Evolutionary conservation across 2,888 invertebrate species (phyloP), one percentile per base, ranked within the genome.

Genomic region (Xanthorhoe spadicearia): DNA sequence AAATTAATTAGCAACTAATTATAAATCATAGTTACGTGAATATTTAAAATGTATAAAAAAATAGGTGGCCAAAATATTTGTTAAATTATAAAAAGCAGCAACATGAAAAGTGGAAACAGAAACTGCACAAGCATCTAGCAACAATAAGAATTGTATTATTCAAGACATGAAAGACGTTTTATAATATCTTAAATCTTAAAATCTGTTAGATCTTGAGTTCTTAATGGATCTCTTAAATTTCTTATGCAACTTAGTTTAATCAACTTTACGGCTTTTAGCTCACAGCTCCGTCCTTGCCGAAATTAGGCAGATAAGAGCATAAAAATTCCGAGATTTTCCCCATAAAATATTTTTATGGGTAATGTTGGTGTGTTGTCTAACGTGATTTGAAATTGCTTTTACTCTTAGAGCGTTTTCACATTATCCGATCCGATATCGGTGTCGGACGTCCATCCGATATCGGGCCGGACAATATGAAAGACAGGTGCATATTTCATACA

Each of bases 221-320:
- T 77, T 81, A 81, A 81, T 81, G 79, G 80, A 80, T 78, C 74
- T 64, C 65, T 72, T 75, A 79, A 81, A 77, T 76, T 77, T 76
- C 77, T 80, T 76, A 76, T 73, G 71, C 66, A 74, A 77, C 69
- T 75, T 70, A 73, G 72, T 77, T 75, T 76, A 66, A 64, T 65
- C 51, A 72, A 71, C 68, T 71, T 70, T 69, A 56, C 51, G 61
- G 53, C 52, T 66, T 63, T 66, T 51, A 64, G 61, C 52, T 58
- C 19, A 51, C 51, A 48, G 18, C 35, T 50, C 13, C 50, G 43
- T 49, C n/a, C 17, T 48, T 58, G 9, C 19, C 17, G 15, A 58
- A 68, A 63, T 61, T 53, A 64, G 50, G 54, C 38, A 53, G 54
- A 38, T 64, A 57, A 58, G 17, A 38, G 38, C 49, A 59, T 59